Conservation (phyloP, 2,888 invertebrate genomes). For the Chelonus formosanus region DNA sequence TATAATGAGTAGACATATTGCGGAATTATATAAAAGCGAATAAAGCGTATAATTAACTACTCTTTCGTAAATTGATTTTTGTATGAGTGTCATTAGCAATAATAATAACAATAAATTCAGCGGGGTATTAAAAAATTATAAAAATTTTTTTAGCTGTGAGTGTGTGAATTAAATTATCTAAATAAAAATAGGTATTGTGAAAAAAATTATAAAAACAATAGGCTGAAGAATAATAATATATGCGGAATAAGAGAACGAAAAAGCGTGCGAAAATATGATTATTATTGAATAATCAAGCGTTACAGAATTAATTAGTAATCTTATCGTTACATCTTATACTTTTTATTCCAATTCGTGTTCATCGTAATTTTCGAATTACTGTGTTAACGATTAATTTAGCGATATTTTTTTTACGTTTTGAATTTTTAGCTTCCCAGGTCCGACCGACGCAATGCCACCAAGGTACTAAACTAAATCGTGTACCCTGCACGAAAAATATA, state of each 20-base stretch:
- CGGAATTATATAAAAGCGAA: too few relatives aligned
- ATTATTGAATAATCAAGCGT: constrained; percentile 6
- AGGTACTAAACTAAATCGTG: constrained; percentile 59
- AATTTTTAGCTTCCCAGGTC: constrained; percentile 66
- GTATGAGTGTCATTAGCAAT: too few relatives aligned
- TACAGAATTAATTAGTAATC: constrained; percentile 4
- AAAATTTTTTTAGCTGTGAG: too few relatives aligned
- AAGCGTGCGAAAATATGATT: constrained; percentile 9
- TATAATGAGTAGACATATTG: too few relatives aligned
- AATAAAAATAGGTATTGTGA: too few relatives aligned
- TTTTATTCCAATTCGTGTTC: constrained; percentile 20
- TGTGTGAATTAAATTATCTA: too few relatives aligned
- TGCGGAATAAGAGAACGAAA: constrained; percentile 9
- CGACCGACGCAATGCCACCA: constrained; percentile 65
- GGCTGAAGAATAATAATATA: too few relatives aligned
- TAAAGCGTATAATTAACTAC: too few relatives aligned
- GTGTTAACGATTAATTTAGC: constrained; percentile 58
- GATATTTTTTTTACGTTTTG: constrained; percentile 60
- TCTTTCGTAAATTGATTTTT: too few relatives aligned
- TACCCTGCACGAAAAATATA: constrained; percentile 36
- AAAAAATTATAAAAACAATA: too few relatives aligned
- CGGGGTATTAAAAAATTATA: too few relatives aligned
- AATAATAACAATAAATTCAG: too few relatives aligned
- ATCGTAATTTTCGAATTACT: not conserved
- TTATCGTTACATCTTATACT: constrained; percentile 63